These are phyloP conservation scores for Allolobophora icterica DNA, from an alignment of 2,888 invertebrate genomes.

Conservation along the genomic window DNA sequence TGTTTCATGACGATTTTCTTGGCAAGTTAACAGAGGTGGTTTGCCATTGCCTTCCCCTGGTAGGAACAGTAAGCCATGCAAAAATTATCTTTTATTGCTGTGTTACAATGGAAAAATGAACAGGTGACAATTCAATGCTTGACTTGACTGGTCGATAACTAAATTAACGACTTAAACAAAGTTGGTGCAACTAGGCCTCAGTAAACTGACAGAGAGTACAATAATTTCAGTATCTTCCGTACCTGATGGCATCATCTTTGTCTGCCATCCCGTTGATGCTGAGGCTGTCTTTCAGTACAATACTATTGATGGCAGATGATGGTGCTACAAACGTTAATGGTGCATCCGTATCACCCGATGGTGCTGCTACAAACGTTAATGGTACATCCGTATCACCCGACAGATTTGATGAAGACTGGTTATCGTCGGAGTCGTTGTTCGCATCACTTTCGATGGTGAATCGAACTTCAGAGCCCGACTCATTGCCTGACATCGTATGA, in stretches of 20 bases:
- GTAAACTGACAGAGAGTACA: neutral
- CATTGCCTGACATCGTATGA: neutral
- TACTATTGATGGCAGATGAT: neutral
- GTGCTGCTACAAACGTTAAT: neutral
- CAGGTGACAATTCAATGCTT: neutral
- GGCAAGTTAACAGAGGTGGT: no score
- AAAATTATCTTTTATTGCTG: no score
- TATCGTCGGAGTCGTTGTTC: constrained; percentile 22
- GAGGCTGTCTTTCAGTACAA: neutral
- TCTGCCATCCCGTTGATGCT: neutral
- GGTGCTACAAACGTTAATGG: neutral
- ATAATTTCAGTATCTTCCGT: neutral
- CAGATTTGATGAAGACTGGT: neutral
- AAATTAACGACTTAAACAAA: neutral
- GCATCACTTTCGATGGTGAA: constrained; percentile 5
- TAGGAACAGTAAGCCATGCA: neutral
- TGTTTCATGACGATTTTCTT: no score
- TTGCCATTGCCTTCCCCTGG: no score
- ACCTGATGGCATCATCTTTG: constrained; percentile 6
- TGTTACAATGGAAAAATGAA: neutral
- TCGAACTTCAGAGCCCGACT: constrained; percentile 22
- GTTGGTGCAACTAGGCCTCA: neutral
- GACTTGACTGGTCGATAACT: neutral
- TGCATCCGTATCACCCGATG: neutral
- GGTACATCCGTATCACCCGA: neutral